Percentiles rank a stretch among this genome's conserved stretches.
Evolutionary conservation across 2,113 vertebrate genomes (phyloP).

Genomic region (Neotragus moschatus): DNA sequence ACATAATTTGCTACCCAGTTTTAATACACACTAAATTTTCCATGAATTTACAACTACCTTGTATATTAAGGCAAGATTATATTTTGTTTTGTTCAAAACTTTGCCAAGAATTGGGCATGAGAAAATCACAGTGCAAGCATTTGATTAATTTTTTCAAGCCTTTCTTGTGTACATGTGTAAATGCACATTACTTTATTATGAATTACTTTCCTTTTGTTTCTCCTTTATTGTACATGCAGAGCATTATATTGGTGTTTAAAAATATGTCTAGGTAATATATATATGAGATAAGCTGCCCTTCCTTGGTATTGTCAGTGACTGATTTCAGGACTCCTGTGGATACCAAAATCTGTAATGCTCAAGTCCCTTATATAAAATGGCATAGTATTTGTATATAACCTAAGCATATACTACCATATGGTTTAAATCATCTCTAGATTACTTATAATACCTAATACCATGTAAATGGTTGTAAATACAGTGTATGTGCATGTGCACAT

Average conservation of each 20-base stretch:
- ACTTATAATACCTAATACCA: not conserved
- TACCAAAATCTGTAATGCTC: not conserved
- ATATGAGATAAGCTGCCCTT: not conserved
- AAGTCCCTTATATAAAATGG: not conserved
- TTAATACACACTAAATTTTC: constrained; percentile 22
- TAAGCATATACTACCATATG: not conserved
- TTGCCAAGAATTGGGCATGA: not conserved
- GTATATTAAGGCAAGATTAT: not conserved
- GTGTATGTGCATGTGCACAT: not conserved
- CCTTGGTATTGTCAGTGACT: not conserved
- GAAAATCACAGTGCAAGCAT: not conserved
- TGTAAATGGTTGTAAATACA: not conserved
- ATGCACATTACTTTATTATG: not conserved
- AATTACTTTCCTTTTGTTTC: constrained; percentile 9
- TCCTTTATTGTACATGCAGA: not conserved
- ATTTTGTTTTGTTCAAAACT: constrained; percentile 36
- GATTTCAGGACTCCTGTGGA: not conserved
- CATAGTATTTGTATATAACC: not conserved
- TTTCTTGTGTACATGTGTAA: not conserved
- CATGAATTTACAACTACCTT: constrained; percentile 22
- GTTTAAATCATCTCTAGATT: not conserved
- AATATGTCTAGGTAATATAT: not conserved
- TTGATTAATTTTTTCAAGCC: not conserved
- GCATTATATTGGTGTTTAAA: not conserved
- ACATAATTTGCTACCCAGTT: constrained; percentile 7